Percentiles rank a stretch among this genome's conserved stretches.
Evolutionary conservation across 2,797 vertebrate species (phyloP).

Genomic region (Ctenopoma multispine): DNA sequence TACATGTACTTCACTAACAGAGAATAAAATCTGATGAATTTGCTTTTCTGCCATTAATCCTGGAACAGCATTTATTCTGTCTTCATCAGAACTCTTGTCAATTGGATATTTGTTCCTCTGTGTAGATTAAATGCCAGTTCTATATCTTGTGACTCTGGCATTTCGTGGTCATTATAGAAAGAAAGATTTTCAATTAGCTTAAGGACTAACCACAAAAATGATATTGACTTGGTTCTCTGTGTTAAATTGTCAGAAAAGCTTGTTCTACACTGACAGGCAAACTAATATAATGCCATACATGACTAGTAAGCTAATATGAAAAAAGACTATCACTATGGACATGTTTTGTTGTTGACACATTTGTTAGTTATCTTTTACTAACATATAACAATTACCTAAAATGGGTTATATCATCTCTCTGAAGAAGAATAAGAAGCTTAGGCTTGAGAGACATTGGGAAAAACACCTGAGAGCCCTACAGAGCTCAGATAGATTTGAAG

Average conservation of each 20-base stretch:
- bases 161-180: slow-evolving; percentile 78
- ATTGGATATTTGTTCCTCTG: slow-evolving; percentile 61
- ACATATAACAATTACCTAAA: slow-evolving; percentile 1
- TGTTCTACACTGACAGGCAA: slow-evolving; percentile 40
- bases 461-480: slow-evolving; percentile 33
- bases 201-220: slow-evolving; percentile 67
- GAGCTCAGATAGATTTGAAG: slow-evolving; percentile 23
- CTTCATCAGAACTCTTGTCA: slow-evolving; percentile 61
- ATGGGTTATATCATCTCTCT: slow-evolving; percentile 12
- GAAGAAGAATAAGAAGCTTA: slow-evolving; percentile 23
- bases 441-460: slow-evolving; percentile 27
- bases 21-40: slow-evolving; percentile 24
- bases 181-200: slow-evolving; percentile 80
- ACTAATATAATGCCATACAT: slow-evolving; percentile 26
- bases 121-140: slow-evolving; percentile 77
- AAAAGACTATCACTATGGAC: slow-evolving; percentile 17
- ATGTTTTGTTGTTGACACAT: slow-evolving; percentile 5
- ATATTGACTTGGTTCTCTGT: slow-evolving; percentile 67
- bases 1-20: not conserved
- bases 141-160: slow-evolving; percentile 78
- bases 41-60: slow-evolving; percentile 43
- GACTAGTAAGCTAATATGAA: slow-evolving; percentile 17
- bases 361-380: slow-evolving; percentile 6
- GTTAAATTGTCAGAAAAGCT: slow-evolving; percentile 53
- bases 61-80: slow-evolving; percentile 39